Evolutionary conservation across 1,140 invertebrate species (phyloP), one percentile per base, ranked within the genome.

Genomic region (Drosophila seguyi): DNA sequence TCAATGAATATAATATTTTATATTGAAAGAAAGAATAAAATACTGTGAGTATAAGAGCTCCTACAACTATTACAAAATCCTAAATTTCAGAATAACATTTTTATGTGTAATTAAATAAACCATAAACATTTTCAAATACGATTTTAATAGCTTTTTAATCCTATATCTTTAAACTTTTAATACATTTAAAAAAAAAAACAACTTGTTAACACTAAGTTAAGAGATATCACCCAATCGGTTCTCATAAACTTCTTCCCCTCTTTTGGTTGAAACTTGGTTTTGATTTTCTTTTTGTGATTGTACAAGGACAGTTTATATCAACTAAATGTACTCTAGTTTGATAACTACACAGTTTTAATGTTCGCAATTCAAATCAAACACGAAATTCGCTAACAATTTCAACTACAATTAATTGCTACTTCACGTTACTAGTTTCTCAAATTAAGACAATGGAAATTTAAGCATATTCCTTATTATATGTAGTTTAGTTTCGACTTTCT

Each of bases 251-350:
- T n/a, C 0, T n/a, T 6, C 6, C 13, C 3, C 16, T 8, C 41
- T 45, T 36, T 27, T n/a, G 14, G 16, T 1, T 11, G 20, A 41
- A 20, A 42, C 22, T 34, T 48, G 22, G 3, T 31, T 22, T 11
- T 60, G 29, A 5, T 31, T 45, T 31, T 6, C 16, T 47, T 22
- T 18, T 20, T 68, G 45, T 41, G 36, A 41, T 41, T 34, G 25
- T 7, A 31, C 48, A 22, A 31, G 61, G 44, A 68, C 61, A 50
- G 25, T 61, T 65, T 67, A 41, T 52, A 50, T 66, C 11, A 20
- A 48, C 44, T 29, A 45, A 45, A 48, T 67, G 34, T 48, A 41
- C 44, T 68, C 34, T n/a, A 34, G 20, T 34, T 65, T 34, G 13
- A 13, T 4, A 60, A 34, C 61, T 20, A 22, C 16, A 31, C 16